Base-by-base conservation (phyloP, 2,797 vertebrate genomes). In the Enteromius radiatus region DNA sequence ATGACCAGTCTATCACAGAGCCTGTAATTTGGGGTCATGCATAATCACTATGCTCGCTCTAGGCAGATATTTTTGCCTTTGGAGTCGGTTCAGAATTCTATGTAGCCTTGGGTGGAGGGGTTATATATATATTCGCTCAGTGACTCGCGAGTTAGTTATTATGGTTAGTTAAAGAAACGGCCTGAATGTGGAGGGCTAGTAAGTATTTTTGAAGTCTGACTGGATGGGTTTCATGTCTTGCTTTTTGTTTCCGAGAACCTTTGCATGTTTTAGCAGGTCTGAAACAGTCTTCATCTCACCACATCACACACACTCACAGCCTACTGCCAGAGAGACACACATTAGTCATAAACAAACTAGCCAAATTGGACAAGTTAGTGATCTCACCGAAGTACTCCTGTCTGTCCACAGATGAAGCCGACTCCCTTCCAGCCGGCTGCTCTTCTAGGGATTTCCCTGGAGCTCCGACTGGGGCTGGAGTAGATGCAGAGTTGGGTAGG, bases 341-440 rank as follows among this genome's bases (percentile, higher is more conserved):
- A 77, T 86, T 84, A 82, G 56, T 81, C 73, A 81, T 45, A n/a
- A 80, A 61, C 65, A 70, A 65, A 64, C 38, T 76, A 31, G 65
- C 21, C 2, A 83, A 88, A 71, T 47, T 45, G 33, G 67, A 64
- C 41, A 41, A 28, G 38, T 69, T 73, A 73, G 33, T 33, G 26
- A 84, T 88, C 95, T 96, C 91, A 97, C 96, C 96, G 86, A 96
- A 97, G 91, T 94, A 96, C 88, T 96, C 96, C 89, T 95, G 95
- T 3, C 95, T 92, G 86, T 91, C 95, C 93, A 0, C 7, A 36
- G 5, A 49, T 19, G 59, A 31, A 2, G 63, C 36, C 1, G 82
- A 81, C 78, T 93, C 93, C 88, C 95, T 84, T 6, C 90, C 91
- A 1, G 85, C 69, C 43, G 41, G 87, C 47, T 88, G 89, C 4